Evolutionary conservation across 2,888 invertebrate species (phyloP).

Genomic region (Hedya salicella): DNA sequence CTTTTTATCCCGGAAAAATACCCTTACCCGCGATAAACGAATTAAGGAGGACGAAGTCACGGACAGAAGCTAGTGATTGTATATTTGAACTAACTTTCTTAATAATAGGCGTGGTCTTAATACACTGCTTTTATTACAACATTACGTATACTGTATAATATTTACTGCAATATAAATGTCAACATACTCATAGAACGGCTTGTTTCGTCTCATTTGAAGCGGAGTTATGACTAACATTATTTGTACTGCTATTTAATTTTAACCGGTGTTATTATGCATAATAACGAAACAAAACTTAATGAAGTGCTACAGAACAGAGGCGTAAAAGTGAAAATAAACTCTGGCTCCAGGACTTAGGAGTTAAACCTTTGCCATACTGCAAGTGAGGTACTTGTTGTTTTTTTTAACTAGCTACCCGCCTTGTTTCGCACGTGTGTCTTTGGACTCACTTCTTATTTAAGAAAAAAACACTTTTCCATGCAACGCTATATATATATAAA

Average conservation of each 20-base stretch:
- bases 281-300: neutral
- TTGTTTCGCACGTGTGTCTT: too few relatives aligned
- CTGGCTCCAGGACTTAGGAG: conserved; percentile 1
- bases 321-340: neutral
- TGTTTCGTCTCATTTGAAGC: neutral
- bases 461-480: too few relatives aligned
- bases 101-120: neutral
- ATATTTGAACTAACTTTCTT: neutral
- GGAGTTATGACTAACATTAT: neutral
- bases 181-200: neutral
- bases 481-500: too few relatives aligned
- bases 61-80: too few relatives aligned
- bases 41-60: too few relatives aligned
- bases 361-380: conserved; percentile 3
- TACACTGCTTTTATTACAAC: neutral
- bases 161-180: conserved; percentile 6
- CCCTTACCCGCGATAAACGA: too few relatives aligned
- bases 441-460: too few relatives aligned
- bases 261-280: neutral
- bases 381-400: too few relatives aligned
- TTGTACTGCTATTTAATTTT: neutral
- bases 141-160: neutral
- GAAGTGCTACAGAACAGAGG: neutral
- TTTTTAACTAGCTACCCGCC: too few relatives aligned
- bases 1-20: too few relatives aligned